Base-by-base conservation (phyloP, 1,140 invertebrate species). In the Nebria ingens region DNA sequence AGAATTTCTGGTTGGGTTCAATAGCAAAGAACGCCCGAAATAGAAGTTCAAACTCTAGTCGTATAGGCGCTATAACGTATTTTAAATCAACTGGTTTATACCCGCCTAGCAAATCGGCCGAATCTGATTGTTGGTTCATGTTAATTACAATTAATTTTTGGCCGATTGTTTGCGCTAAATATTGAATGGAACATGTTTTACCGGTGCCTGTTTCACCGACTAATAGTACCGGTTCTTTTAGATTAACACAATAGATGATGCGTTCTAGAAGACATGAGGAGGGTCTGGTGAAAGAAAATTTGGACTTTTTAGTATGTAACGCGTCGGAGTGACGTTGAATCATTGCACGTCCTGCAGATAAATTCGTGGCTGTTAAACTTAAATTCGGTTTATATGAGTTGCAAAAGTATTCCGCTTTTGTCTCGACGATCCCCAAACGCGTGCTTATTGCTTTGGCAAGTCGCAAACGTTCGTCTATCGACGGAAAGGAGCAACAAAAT, bases 101-200 rank as follows among this genome's bases (percentile, higher is more conserved):
- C 1, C 97, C 96, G 62, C 97, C 97, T 1, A 99, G 75, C 11
- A 99, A 76, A 78, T 99, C 97, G 1, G 90, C 83, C 51, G 89
- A 93, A 73, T 99, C 96, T 62, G 91, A 97, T 71, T 99, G 96
- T 69, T 99, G 96, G 69, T 97, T 99, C 87, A 99, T 91, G 71
- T 99, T 99, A n/a, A 99, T 89, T 0, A 98, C 94, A 38, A 90
- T 77, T 12, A 99, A 73, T 67, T 87, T 89, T 60, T 92, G 82
- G 12, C 88, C 85, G 0, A 87, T 84, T 58, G 86, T 82, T 59
- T 85, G 78, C 0, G 96, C 92, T 17, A 99, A 73, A 70, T 90
- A 93, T 68, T 99, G 97, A 22, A 99, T 80, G 0, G 88, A 84
- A n/a, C 91, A 91, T 0, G 97, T 99, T 77, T 99, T 99, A 11